Evolutionary conservation across 2,113 vertebrate genomes (phyloP).

Genomic region (Oncorhynchus clarkii): DNA sequence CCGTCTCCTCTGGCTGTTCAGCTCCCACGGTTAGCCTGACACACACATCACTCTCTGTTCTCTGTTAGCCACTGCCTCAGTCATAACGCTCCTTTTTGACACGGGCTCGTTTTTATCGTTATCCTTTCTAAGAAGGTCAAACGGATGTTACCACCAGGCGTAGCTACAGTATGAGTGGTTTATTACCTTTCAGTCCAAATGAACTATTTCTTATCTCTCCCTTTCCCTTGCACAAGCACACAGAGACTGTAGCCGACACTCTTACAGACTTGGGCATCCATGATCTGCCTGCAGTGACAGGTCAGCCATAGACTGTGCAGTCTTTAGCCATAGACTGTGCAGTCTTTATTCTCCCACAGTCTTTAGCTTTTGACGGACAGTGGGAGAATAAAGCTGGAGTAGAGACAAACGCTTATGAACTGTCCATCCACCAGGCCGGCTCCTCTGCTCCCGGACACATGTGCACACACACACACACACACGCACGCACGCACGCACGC

Average conservation of each 20-base stretch:
- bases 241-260: slow-evolving; percentile 24
- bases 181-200: background rate
- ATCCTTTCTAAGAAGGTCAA: background rate
- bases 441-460: background rate
- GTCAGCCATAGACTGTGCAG: slow-evolving; percentile 57
- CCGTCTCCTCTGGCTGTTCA: background rate
- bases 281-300: slow-evolving; percentile 65
- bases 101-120: background rate
- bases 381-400: slow-evolving; percentile 20
- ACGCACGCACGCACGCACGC: no score
- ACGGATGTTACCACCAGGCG: background rate
- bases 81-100: background rate
- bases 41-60: background rate
- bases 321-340: slow-evolving; percentile 28
- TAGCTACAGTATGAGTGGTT: background rate
- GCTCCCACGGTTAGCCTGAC: slow-evolving; percentile 2
- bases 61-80: background rate
- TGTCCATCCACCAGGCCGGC: slow-evolving; percentile 32
- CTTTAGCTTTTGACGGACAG: no score
- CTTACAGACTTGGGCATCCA: slow-evolving; percentile 44
- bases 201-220: background rate
- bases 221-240: no score
- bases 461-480: background rate
- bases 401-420: slow-evolving; percentile 37
- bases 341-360: no score